A percentile compares a stretch with the other conserved stretches of the same genome.
Evolutionary conservation across 2,113 vertebrate genomes (phyloP).

Genomic region (Helogale parvula): DNA sequence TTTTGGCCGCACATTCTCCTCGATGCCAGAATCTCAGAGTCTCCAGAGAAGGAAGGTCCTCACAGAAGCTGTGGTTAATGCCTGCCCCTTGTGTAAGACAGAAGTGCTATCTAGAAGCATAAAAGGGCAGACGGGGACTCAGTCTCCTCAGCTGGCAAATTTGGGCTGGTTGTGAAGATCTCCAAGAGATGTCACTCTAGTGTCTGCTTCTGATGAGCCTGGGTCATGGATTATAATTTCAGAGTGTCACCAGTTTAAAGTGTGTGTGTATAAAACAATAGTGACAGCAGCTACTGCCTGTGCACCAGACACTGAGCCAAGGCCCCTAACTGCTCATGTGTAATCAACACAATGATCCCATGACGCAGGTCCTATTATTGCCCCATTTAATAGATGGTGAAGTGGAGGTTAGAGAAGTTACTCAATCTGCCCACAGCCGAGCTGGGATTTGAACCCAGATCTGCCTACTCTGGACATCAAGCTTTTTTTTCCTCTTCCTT

Average conservation of each 20-base stretch:
- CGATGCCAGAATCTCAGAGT: not conserved
- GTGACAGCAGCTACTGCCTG: not conserved
- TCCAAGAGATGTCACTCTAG: not conserved
- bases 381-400: not conserved
- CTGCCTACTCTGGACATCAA: not conserved
- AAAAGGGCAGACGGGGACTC: not conserved
- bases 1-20: not conserved
- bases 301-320: not conserved
- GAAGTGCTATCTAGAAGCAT: not conserved
- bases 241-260: not conserved
- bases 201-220: not conserved
- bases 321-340: not conserved
- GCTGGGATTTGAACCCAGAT: not conserved
- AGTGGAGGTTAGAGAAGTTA: not conserved
- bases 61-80: not conserved
- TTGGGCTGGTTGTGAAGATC: not conserved
- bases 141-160: not conserved
- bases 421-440: not conserved
- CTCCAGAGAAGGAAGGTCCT: not conserved
- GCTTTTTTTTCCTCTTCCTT: not conserved
- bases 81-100: not conserved
- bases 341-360: not conserved
- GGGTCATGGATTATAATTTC: not conserved
- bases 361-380: not conserved
- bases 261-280: not conserved